These are phyloP conservation scores for Microplitis demolitor DNA, from an alignment of 1,140 invertebrate genomes.

Conservation along the genomic window DNA sequence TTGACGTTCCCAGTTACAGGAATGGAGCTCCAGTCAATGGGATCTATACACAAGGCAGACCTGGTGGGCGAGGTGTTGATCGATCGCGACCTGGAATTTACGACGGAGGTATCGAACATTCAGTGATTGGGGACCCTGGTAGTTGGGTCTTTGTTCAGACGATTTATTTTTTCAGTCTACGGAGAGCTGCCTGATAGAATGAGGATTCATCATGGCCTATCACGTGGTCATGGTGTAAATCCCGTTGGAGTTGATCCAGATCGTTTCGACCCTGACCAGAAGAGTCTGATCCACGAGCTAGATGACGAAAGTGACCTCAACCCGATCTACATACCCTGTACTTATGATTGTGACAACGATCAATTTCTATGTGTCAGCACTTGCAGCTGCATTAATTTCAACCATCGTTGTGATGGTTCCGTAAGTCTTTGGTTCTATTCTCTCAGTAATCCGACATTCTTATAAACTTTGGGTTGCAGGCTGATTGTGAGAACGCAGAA, in stretches of 20 bases:
- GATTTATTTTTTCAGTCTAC: slow-evolving; percentile 6
- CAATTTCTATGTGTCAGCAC: slow-evolving; percentile 65
- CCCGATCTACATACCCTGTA: slow-evolving; percentile 49
- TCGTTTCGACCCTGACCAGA: slow-evolving; percentile 36
- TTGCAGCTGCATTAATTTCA: slow-evolving; percentile 66
- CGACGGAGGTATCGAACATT: slow-evolving; percentile 21
- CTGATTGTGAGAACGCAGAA: slow-evolving; percentile 70
- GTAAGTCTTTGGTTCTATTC: slow-evolving; percentile 32
- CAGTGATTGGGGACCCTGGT: not conserved
- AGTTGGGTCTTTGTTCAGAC: not conserved
- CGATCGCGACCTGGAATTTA: slow-evolving; percentile 33
- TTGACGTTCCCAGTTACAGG: slow-evolving; percentile 40
- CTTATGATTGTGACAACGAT: slow-evolving; percentile 53
- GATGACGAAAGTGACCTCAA: slow-evolving; percentile 46
- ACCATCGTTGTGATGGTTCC: slow-evolving; percentile 45
- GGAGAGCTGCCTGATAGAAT: slow-evolving; percentile 31
- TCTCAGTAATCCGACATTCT: not conserved
- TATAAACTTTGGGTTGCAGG: slow-evolving; percentile 33
- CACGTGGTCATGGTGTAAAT: slow-evolving; percentile 36
- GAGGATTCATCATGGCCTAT: slow-evolving; percentile 33
- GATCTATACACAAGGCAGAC: slow-evolving; percentile 33
- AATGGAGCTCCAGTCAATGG: slow-evolving; percentile 44
- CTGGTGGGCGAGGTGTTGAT: slow-evolving; percentile 25
- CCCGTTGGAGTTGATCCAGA: slow-evolving; percentile 28
- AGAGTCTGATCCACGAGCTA: slow-evolving; percentile 43